Evolutionary conservation across 2,797 vertebrate species (phyloP).

Genomic region (Schizopygopsis pylzovi): DNA sequence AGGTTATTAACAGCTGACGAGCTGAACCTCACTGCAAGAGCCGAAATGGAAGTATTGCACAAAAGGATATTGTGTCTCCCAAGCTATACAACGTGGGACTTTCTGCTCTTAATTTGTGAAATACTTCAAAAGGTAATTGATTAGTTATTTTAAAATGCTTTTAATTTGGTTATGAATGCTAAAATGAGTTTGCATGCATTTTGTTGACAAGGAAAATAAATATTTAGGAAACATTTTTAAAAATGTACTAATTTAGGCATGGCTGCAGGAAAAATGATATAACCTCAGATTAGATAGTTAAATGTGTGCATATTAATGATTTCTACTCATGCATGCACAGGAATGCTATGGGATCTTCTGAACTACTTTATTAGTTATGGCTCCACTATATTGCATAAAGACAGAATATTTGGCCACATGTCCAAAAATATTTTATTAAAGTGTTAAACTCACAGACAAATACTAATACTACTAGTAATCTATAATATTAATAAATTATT

Average conservation of each 20-base stretch:
- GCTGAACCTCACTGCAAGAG: neutral
- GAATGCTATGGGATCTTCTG: neutral
- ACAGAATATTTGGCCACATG: neutral
- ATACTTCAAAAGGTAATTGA: neutral
- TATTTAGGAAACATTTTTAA: too few relatives aligned
- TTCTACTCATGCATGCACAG: neutral
- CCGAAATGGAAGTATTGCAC: neutral
- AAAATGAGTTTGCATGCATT: neutral
- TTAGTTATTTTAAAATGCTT: neutral
- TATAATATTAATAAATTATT: neutral
- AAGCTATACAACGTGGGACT: neutral
- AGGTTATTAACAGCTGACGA: slow-evolving; percentile 2
- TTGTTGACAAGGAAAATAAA: neutral
- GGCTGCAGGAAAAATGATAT: neutral
- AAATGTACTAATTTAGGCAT: neutral
- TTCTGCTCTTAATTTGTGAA: neutral
- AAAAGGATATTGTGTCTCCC: neutral
- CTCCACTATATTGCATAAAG: neutral
- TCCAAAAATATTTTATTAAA: neutral
- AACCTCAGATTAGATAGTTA: neutral
- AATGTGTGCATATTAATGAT: neutral
- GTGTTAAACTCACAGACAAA: neutral
- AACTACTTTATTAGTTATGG: neutral
- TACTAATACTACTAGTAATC: neutral
- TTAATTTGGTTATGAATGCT: neutral